Conservation (phyloP, 2,113 vertebrate species). For the Mus pahari region DNA sequence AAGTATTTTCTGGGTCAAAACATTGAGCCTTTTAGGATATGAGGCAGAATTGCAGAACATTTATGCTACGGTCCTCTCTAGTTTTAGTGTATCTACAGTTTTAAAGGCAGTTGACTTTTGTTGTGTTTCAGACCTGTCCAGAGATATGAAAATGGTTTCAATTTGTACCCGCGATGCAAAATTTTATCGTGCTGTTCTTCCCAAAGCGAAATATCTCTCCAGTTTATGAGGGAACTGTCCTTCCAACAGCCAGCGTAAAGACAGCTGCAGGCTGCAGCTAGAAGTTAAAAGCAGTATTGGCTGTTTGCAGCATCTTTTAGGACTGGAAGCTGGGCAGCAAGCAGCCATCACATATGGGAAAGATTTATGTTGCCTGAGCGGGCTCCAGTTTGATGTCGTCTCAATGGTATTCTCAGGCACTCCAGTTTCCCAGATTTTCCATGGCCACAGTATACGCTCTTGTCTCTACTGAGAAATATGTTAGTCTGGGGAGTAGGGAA, state of each 20-base stretch:
- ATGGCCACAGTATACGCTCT: slow-evolving; percentile 81
- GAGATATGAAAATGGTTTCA: slow-evolving; percentile 54
- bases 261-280: slow-evolving; percentile 25
- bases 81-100: slow-evolving; percentile 23
- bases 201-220: slow-evolving; percentile 14
- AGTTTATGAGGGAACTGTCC: slow-evolving; percentile 38
- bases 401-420: slow-evolving; percentile 81
- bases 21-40: slow-evolving; percentile 9
- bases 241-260: slow-evolving; percentile 17
- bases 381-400: slow-evolving; percentile 72
- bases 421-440: slow-evolving; percentile 83
- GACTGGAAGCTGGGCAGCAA: slow-evolving; percentile 67
- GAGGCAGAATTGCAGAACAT: slow-evolving; percentile 51
- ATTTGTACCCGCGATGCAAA: slow-evolving; percentile 49
- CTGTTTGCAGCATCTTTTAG: slow-evolving; percentile 51
- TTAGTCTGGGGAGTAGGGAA: slow-evolving; percentile 79
- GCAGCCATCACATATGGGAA: slow-evolving; percentile 75
- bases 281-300: slow-evolving; percentile 63
- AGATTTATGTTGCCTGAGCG: slow-evolving; percentile 80
- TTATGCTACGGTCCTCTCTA: slow-evolving; percentile 19
- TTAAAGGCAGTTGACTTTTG: slow-evolving; percentile 65
- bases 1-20: background rate
- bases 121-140: slow-evolving; percentile 37
- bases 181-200: slow-evolving; percentile 34
- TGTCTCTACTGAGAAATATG: slow-evolving; percentile 84